Percentiles rank a stretch among this genome's conserved stretches.
phyloP scores from a whole-genome alignment of 2,888 invertebrate genomes.

The Agriopis marginaria region DNA sequence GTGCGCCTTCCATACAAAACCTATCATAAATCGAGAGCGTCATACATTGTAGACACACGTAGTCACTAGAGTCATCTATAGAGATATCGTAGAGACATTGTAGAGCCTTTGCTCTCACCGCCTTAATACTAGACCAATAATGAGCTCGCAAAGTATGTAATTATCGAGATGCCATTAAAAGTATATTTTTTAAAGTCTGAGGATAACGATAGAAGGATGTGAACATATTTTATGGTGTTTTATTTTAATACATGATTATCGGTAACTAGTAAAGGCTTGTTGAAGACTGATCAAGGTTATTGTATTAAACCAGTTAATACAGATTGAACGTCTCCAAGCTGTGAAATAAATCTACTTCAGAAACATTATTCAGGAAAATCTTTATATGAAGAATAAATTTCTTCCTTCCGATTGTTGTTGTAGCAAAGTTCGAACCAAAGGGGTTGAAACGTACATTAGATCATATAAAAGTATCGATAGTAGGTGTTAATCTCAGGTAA shows the following conservation, averaged over 20 bases:
- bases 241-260: neutral
- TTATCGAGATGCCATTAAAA: conserved; percentile 41
- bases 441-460: too few species aligned
- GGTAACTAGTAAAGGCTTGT: neutral
- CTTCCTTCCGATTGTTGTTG: too few species aligned
- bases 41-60: conserved; percentile 10
- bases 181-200: conserved; percentile 35
- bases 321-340: too few species aligned
- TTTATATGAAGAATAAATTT: too few species aligned
- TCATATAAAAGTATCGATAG: too few species aligned
- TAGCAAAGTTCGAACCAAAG: too few species aligned
- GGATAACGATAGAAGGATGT: conserved; percentile 36
- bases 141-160: conserved; percentile 36
- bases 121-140: conserved; percentile 40
- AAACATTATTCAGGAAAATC: too few species aligned
- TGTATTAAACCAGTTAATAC: too few species aligned
- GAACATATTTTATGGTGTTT: conserved; percentile 7
- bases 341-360: too few species aligned
- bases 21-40: conserved; percentile 24
- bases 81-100: conserved; percentile 31
- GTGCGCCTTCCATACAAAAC: neutral
- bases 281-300: too few species aligned
- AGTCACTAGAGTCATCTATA: conserved; percentile 8
- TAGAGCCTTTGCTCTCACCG: conserved; percentile 34
- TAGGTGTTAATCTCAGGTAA: too few species aligned